These are phyloP conservation scores for Labia minor DNA, from an alignment of 2,888 invertebrate species.

Conservation along the genomic window DNA sequence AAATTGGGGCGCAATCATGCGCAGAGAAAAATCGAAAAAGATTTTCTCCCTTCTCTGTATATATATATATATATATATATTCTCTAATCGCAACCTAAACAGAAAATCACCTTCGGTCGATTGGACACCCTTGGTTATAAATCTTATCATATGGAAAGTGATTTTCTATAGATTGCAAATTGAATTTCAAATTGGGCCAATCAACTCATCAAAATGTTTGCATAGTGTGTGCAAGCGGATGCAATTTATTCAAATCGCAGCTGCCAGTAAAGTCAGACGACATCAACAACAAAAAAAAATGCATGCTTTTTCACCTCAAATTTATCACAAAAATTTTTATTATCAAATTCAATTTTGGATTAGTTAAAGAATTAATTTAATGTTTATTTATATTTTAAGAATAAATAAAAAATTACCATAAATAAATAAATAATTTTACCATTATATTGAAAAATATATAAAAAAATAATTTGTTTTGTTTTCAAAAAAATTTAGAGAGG, in stretches of 20 bases:
- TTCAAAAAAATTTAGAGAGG: no score
- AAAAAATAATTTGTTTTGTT: no score
- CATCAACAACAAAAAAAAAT: no score
- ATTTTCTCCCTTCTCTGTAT: not conserved
- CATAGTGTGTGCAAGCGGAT: not conserved
- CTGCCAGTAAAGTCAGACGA: no score
- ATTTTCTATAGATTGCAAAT: constrained; percentile 13
- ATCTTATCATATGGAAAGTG: constrained; percentile 13
- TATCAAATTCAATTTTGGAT: no score
- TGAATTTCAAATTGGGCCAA: constrained; percentile 13
- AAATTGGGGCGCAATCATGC: not conserved
- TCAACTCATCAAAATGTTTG: constrained; percentile 7
- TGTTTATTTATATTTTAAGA: no score
- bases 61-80: not conserved
- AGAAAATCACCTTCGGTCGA: not conserved
- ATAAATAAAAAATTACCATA: no score
- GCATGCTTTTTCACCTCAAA: no score
- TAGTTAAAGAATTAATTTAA: no score
- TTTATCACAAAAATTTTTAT: no score
- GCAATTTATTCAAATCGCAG: constrained; percentile 2
- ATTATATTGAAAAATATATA: no score
- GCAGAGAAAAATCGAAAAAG: not conserved
- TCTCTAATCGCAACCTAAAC: not conserved
- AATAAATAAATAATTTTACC: no score
- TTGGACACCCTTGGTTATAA: not conserved